Percentiles rank a stretch among this genome's conserved stretches.
Evolutionary conservation across 2,888 invertebrate genomes (phyloP).

Genomic region (Allolobophora icterica): DNA sequence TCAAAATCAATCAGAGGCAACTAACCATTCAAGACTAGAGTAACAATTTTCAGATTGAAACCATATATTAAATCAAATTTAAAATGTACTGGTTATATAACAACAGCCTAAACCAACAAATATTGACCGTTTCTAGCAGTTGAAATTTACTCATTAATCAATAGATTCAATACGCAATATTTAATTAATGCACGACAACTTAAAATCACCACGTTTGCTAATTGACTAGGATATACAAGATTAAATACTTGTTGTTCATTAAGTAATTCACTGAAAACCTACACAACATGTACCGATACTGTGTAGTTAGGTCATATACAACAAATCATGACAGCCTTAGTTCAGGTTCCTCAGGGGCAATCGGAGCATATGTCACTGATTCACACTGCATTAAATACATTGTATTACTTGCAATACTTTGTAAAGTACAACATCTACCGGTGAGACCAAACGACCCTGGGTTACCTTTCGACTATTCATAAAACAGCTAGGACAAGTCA

Average conservation of each 20-base stretch:
- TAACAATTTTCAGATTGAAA: background rate
- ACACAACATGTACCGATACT: too few relatives aligned
- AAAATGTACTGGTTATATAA: background rate
- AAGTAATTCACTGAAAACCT: background rate
- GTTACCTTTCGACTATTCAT: background rate
- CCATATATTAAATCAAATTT: background rate
- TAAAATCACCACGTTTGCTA: background rate
- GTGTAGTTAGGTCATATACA: background rate
- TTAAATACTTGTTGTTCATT: slow-evolving; percentile 7
- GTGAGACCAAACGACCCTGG: background rate
- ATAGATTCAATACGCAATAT: background rate
- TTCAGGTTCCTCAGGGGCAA: background rate
- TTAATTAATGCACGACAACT: background rate
- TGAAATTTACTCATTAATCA: background rate
- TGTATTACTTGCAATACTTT: background rate
- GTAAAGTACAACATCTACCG: background rate
- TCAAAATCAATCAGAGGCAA: background rate
- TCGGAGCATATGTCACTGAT: background rate
- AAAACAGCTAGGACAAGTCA: background rate
- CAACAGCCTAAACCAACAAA: background rate
- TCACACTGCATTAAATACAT: background rate
- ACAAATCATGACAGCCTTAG: background rate
- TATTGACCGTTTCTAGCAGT: background rate
- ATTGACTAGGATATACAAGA: background rate
- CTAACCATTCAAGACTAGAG: background rate